Evolutionary conservation across 2,113 vertebrate genomes (phyloP).

Genomic region (Channa maculata): DNA sequence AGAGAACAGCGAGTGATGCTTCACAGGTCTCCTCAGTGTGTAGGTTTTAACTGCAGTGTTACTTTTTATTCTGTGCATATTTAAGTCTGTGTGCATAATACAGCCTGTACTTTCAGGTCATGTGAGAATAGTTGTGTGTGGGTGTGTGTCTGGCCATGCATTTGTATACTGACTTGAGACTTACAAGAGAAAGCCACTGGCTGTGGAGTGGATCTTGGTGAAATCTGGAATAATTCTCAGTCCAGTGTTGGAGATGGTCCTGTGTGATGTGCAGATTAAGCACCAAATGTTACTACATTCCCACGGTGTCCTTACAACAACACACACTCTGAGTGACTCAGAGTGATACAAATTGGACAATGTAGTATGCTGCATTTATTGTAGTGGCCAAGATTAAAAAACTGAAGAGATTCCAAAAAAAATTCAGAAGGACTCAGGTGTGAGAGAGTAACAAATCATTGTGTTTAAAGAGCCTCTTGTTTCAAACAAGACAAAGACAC

Average conservation of each 20-base stretch:
- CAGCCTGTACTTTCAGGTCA: slow-evolving; percentile 18
- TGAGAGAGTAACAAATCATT: slow-evolving; percentile 1
- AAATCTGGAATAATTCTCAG: slow-evolving; percentile 77
- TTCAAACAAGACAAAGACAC: background rate
- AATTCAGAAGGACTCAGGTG: background rate
- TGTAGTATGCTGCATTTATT: slow-evolving; percentile 4
- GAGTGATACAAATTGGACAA: slow-evolving; percentile 27
- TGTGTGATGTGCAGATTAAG: slow-evolving; percentile 52
- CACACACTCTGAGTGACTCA: slow-evolving; percentile 36
- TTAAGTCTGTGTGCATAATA: slow-evolving; percentile 18
- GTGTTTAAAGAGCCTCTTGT: background rate
- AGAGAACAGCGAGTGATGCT: slow-evolving; percentile 11
- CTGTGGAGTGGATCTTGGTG: slow-evolving; percentile 71
- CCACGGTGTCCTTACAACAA: slow-evolving; percentile 10
- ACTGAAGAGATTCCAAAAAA: slow-evolving; percentile 4
- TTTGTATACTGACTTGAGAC: slow-evolving; percentile 36
- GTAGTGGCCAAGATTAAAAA: slow-evolving; percentile 8
- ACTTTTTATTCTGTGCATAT: slow-evolving; percentile 16
- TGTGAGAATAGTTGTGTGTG: slow-evolving; percentile 22
- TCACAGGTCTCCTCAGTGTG: slow-evolving; percentile 6
- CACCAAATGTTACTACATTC: slow-evolving; percentile 41
- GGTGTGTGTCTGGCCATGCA: slow-evolving; percentile 14
- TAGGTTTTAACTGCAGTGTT: slow-evolving; percentile 24
- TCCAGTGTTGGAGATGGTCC: slow-evolving; percentile 80
- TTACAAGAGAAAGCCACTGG: slow-evolving; percentile 70